Evolutionary conservation across 1,140 invertebrate genomes (phyloP).

Genomic region (Drosophila paulistorum): DNA sequence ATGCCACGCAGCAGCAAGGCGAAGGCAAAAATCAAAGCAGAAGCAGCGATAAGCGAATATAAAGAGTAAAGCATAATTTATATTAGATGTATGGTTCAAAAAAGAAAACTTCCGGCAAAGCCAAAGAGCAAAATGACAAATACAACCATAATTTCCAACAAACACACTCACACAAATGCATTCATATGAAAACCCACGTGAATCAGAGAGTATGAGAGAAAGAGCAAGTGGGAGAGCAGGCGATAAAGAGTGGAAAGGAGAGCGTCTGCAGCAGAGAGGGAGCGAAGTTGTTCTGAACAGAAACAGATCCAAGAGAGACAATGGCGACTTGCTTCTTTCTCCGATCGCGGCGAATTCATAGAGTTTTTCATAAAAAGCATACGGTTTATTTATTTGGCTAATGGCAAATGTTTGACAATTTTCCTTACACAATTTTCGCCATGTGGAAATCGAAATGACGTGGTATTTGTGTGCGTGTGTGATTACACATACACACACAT

Average conservation of each 20-base stretch:
- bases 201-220: slow-evolving; percentile 61
- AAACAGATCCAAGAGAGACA: slow-evolving; percentile 26
- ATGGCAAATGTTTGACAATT: slow-evolving; percentile 37
- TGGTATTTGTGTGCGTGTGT: slow-evolving; percentile 32
- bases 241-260: slow-evolving; percentile 21
- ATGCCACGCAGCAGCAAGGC: slow-evolving; percentile 69
- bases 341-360: slow-evolving; percentile 70
- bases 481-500: slow-evolving; percentile 26
- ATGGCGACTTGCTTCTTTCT: slow-evolving; percentile 16
- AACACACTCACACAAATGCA: slow-evolving; percentile 22
- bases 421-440: slow-evolving; percentile 48
- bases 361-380: slow-evolving; percentile 56
- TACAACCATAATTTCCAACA: slow-evolving; percentile 26
- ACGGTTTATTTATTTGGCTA: slow-evolving; percentile 31
- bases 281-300: slow-evolving; percentile 9
- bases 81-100: slow-evolving; percentile 64
- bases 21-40: slow-evolving; percentile 55
- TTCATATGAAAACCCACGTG: slow-evolving; percentile 71
- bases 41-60: slow-evolving; percentile 61
- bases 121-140: slow-evolving; percentile 67
- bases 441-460: slow-evolving; percentile 49
- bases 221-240: slow-evolving; percentile 35
- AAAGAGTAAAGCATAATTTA: slow-evolving; percentile 42
- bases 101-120: slow-evolving; percentile 79
- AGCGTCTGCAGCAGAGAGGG: slow-evolving; percentile 30